Evolutionary conservation across 2,888 invertebrate species (phyloP), one percentile per base, ranked within the genome.

Genomic region (Drosophila anomelani): DNA sequence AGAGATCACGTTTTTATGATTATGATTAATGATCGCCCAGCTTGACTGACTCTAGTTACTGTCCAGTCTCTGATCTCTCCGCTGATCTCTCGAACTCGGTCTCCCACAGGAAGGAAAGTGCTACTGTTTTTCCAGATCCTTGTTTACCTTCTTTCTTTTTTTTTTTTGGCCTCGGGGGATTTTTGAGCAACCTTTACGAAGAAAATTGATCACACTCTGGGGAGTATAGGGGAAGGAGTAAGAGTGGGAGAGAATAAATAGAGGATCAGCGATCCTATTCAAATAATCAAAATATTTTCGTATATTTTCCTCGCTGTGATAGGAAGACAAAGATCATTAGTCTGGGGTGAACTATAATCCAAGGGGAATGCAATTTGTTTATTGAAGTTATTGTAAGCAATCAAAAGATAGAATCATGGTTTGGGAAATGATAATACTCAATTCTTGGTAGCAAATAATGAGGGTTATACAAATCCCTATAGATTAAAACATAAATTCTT

Each of bases 251-350:
- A n/a, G 2, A 1, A 13, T 57, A 26, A 58, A 43, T n/a, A 26
- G 32, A 38, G 12, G 51, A 34, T 20, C 26, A 13, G 36, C 20
- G 9, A 8, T 17, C 36, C 47, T 57, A 56, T 63, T 51, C 34
- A 38, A 56, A 46, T 49, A 51, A 86, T 91, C 91, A 91, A 89
- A 91, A 91, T 89, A 91, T 90, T 90, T 89, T 66, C 68, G 77
- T 78, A 82, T 70, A 68, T 62, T 72, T 66, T 43, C 39, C 12
- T 17, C 12, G 53, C 43, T 49, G 15, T 61, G 26, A 61, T 54
- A 4, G 29, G 6, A n/a, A 13, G 4, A 70, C 36, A 70, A 72
- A 43, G 39, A 36, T 36, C 12, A 15, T 10, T 13, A n/a, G 44
- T 41, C 49, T 20, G 41, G 69, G 63, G 59, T 13, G 36, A 44